Base-by-base conservation (phyloP, 2,888 invertebrate genomes). In the Onchidella celtica region DNA sequence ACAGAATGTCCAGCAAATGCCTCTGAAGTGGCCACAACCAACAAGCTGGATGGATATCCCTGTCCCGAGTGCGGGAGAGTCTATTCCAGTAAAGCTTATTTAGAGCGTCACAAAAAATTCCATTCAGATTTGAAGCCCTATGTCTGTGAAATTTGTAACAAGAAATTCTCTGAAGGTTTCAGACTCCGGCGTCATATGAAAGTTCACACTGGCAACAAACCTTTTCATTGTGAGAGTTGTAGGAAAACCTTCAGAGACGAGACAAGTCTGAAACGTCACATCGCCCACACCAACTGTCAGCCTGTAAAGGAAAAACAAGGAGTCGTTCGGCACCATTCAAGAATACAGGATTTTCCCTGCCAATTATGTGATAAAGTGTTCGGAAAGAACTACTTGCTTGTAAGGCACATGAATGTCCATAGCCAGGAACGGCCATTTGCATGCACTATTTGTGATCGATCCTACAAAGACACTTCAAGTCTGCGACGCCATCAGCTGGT, bases 381-480 rank as follows among this genome's bases (percentile, higher is more conserved):
- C 38, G 24, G 14, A 6, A 81, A 76, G 65, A 81, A 61, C 21
- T 81, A 75, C 70, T 66, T 81, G 9, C 70, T 81, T 21, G 70
- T 75, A 0, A 40, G 76, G 11, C 76, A 77, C 55, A 77, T 76
- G 81, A 70, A 40, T 9, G 76, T 76, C 0, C 76, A 76, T 47
- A 76, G 76, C 27, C 47, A 70, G 24, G 76, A 76, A 3, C 40
- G 73, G 21, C 80, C 80, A 27, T 81, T 76, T 55, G 24, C 76
- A 27, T 81, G 81, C 38, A 72, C 70, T 32, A 24, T 34, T 6
- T 81, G 81, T 72, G 70, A 57, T 32, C 57, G 70, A 29, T 29
- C 81, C 3, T 81, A 81, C 72, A 81, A 81, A 34, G 81, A 81
- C 38, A 81, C 74, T 11, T 81, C 81, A 11, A 81, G 81, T 63